These are phyloP conservation scores for Brachionus calyciflorus DNA, from an alignment of 1,140 invertebrate species.

Conservation along the genomic window DNA sequence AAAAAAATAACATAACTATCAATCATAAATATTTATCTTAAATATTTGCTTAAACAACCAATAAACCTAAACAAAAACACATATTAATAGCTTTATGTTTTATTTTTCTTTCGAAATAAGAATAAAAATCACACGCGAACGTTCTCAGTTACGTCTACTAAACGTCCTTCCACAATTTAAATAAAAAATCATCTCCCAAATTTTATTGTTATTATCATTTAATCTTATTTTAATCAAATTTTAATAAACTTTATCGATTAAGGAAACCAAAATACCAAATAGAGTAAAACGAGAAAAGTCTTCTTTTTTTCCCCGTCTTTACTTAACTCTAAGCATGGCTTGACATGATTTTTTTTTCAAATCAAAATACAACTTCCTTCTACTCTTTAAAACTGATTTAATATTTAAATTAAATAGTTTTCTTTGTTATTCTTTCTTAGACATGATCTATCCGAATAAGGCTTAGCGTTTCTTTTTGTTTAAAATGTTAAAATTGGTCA, in stretches of 20 bases:
- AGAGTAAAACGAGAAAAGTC: neutral
- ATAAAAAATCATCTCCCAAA: no score
- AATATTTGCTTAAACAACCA: slow-evolving; percentile 1
- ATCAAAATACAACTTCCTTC: neutral
- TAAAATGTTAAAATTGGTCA: neutral
- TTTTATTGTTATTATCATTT: no score
- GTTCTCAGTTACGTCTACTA: slow-evolving; percentile 29
- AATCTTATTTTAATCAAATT: no score
- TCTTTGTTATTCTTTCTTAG: neutral
- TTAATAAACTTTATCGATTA: slow-evolving; percentile 3
- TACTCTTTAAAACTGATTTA: slow-evolving; percentile 16
- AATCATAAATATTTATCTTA: slow-evolving; percentile 1
- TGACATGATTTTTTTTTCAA: slow-evolving; percentile 30
- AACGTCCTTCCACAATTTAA: neutral
- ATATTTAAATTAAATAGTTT: slow-evolving; percentile 32
- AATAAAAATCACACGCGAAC: slow-evolving; percentile 3
- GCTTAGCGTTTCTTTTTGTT: no score
- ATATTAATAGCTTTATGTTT: neutral
- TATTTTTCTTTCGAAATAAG: no score
- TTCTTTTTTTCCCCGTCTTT: neutral
- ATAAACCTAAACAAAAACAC: slow-evolving; percentile 32
- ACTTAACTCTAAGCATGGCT: slow-evolving; percentile 29
- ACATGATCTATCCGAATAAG: slow-evolving; percentile 1
- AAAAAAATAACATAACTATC: neutral
- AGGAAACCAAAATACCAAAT: slow-evolving; percentile 25